Base-by-base conservation (phyloP, 2,888 invertebrate genomes). In the Endomychus coccineus region DNA sequence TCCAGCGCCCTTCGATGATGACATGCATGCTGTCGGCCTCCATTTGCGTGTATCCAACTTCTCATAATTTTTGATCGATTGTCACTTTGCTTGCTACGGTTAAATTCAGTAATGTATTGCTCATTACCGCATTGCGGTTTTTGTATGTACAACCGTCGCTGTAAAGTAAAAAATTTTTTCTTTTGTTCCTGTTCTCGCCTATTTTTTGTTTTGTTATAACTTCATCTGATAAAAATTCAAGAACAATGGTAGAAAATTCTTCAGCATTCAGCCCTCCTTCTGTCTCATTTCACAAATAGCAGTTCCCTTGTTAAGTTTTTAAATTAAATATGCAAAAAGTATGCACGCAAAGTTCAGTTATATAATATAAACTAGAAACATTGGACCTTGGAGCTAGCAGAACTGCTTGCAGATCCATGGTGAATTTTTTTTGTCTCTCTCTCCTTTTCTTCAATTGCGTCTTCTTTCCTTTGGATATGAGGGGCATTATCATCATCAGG, bases 41-140 rank as follows among this genome's bases (percentile, higher is more conserved):
- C 21, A 19, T 19, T n/a, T 19, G 21, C 6, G 21, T 19, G 21
- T 19, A n/a, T 19, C 21, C 21, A 19, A 19, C 21, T 19, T 19
- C 21, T n/a, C n/a, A n/a, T 19, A 19, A 19, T n/a, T 19, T 19
- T 19, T 19, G 21, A 6, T 19, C 21, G n/a, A 19, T n/a, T 7
- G n/a, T 19, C n/a, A 19, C n/a, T 6, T n/a, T n/a, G n/a, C n/a
- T 19, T 7, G 21, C n/a, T 7, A 19, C n/a, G 6, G 21, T n/a
- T 7, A 19, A n/a, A n/a, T 19, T 19, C n/a, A 19, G 21, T 19
- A 19, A 19, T n/a, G 21, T n/a, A 19, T 19, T 19, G n/a, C 21
- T 19, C 21, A 19, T 19, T 19, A n/a, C n/a, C 21, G n/a, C n/a
- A n/a, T 19, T 19, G n/a, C 21, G 6, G 21, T 19, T 19, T 19